Evolutionary conservation across 2,888 invertebrate species (phyloP).

Genomic region (Chrysolina haemoptera): DNA sequence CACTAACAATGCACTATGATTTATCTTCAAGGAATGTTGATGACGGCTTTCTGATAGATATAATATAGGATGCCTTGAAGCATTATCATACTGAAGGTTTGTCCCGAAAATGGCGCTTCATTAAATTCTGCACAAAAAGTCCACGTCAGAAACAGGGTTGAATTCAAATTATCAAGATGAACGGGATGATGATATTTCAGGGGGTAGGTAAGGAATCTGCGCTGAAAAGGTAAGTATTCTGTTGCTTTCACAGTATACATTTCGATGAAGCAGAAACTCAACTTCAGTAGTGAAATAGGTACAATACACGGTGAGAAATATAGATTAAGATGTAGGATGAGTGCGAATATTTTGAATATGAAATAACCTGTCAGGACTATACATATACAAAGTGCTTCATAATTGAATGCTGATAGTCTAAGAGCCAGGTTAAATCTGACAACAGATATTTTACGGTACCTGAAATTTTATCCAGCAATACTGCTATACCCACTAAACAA

Average conservation of each 20-base stretch:
- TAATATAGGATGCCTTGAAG: constrained; percentile 10
- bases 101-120: constrained; percentile 30
- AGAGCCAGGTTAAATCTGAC: no score
- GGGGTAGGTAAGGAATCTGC: neutral
- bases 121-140: constrained; percentile 24
- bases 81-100: constrained; percentile 31
- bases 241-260: neutral
- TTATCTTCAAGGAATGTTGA: constrained; percentile 40
- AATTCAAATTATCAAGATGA: constrained; percentile 38
- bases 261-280: no score
- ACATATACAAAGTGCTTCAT: no score
- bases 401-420: no score
- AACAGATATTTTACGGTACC: no score
- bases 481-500: no score
- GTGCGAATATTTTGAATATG: no score
- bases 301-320: no score
- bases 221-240: neutral
- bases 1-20: constrained; percentile 42
- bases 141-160: constrained; percentile 23
- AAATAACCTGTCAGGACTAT: no score
- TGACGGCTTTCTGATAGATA: constrained; percentile 34
- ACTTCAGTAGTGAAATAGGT: no score
- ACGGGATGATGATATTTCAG: constrained; percentile 7
- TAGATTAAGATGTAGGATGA: no score
- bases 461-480: no score